Evolutionary conservation across 1,140 invertebrate species (phyloP).

Genomic region (Leptinotarsa defecta): DNA sequence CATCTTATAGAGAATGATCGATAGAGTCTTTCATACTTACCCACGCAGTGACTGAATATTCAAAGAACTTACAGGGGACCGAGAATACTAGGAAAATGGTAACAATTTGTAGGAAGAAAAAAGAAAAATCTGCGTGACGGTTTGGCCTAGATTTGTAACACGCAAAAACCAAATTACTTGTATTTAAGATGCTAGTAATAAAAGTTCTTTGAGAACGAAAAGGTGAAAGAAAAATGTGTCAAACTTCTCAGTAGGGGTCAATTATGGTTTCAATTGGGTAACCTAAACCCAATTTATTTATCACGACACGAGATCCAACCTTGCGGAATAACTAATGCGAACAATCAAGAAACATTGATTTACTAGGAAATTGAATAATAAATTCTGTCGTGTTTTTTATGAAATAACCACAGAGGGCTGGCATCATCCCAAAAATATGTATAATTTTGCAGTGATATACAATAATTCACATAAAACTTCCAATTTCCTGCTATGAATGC

Average conservation of each 20-base stretch:
- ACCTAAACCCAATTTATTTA: not conserved
- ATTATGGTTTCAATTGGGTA: not conserved
- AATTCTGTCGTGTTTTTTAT: too few species aligned
- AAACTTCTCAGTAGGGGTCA: not conserved
- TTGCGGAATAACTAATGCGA: not conserved
- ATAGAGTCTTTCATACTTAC: not conserved
- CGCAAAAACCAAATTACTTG: constrained; percentile 12
- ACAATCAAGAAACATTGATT: not conserved
- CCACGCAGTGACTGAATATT: not conserved
- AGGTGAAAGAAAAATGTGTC: not conserved
- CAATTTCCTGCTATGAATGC: too few species aligned
- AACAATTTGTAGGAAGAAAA: not conserved
- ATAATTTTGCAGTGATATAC: too few species aligned
- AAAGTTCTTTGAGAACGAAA: not conserved
- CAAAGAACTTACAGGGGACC: not conserved
- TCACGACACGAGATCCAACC: not conserved
- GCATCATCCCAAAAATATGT: too few species aligned
- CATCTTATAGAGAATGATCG: not conserved
- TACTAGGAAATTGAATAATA: too few species aligned
- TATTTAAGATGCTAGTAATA: not conserved
- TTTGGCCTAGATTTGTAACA: constrained; percentile 21
- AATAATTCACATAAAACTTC: too few species aligned
- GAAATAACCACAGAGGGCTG: too few species aligned
- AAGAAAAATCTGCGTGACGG: constrained; percentile 7
- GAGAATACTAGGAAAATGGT: not conserved